Evolutionary conservation across 2,888 invertebrate species (phyloP).

Genomic region (Nomada ruficornis): DNA sequence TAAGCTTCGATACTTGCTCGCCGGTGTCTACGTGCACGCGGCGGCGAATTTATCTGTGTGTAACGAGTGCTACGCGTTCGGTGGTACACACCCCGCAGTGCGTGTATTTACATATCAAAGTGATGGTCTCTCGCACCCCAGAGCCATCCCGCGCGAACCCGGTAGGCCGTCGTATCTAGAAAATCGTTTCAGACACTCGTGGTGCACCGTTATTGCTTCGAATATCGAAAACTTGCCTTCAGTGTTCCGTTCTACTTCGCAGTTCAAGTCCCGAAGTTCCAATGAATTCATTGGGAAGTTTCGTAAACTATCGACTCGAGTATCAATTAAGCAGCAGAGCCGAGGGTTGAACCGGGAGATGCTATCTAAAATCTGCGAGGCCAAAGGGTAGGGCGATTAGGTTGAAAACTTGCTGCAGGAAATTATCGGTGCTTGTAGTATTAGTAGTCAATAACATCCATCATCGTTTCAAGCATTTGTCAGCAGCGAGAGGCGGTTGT

Average conservation of each 20-base stretch:
- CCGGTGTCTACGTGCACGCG: slow-evolving; percentile 28
- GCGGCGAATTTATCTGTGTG: slow-evolving; percentile 38
- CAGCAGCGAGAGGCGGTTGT: slow-evolving; percentile 77
- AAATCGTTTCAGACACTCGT: slow-evolving; percentile 41
- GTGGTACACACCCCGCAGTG: slow-evolving; percentile 74
- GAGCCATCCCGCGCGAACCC: slow-evolving; percentile 5
- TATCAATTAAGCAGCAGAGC: slow-evolving; percentile 16
- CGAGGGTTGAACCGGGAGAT: background rate
- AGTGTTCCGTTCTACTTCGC: background rate
- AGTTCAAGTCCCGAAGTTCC: background rate
- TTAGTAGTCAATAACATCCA: slow-evolving; percentile 78
- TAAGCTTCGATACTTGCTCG: slow-evolving; percentile 58
- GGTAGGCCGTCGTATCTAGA: slow-evolving; percentile 22
- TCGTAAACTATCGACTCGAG: background rate
- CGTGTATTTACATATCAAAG: slow-evolving; percentile 84
- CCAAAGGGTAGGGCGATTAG: slow-evolving; percentile 33
- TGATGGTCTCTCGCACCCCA: slow-evolving; percentile 70
- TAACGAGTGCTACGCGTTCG: slow-evolving; percentile 56
- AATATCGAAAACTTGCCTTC: background rate
- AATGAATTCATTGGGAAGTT: background rate
- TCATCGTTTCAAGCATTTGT: slow-evolving; percentile 82
- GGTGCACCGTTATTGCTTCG: slow-evolving; percentile 23
- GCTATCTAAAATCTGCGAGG: slow-evolving; percentile 6
- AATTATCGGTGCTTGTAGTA: slow-evolving; percentile 74
- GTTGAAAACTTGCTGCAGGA: slow-evolving; percentile 66